These are phyloP conservation scores for Eumerus sabulonum DNA, from an alignment of 2,888 invertebrate species.

Conservation along the genomic window DNA sequence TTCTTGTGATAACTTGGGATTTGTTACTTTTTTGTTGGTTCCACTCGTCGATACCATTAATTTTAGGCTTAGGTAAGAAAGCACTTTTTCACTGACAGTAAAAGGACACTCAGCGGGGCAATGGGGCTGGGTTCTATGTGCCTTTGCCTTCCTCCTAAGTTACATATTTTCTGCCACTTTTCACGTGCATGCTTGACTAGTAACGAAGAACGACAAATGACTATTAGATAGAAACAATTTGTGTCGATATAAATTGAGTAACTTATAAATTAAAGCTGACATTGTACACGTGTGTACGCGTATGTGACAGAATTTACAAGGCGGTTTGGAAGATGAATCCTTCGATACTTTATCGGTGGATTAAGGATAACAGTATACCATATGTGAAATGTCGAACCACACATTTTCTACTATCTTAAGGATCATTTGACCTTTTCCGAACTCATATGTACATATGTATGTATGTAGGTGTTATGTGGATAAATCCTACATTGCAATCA, in stretches of 20 bases:
- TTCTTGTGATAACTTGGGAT: conserved; percentile 33
- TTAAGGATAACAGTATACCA: conserved; percentile 35
- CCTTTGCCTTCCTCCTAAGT: neutral
- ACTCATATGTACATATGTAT: too few species aligned
- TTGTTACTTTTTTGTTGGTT: conserved; percentile 51
- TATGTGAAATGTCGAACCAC: conserved; percentile 1
- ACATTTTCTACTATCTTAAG: conserved; percentile 26
- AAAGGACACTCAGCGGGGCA: conserved; percentile 33
- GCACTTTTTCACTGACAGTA: conserved; percentile 60
- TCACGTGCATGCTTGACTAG: conserved; percentile 43
- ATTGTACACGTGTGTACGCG: conserved; percentile 22
- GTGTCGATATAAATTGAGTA: conserved; percentile 59
- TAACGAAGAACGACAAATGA: conserved; percentile 65
- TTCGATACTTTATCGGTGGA: conserved; percentile 34
- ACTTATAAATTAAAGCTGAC: conserved; percentile 62
- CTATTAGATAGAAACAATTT: conserved; percentile 64
- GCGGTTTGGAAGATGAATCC: conserved; percentile 33
- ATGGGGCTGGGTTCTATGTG: conserved; percentile 15
- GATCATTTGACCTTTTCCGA: neutral
- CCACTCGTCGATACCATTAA: conserved; percentile 62
- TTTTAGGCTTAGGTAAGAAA: conserved; percentile 58
- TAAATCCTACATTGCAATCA: conserved; percentile 19
- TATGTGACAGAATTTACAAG: neutral
- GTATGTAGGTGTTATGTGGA: too few species aligned
- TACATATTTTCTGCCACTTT: conserved; percentile 9